These are phyloP conservation scores for Saimiri boliviensis DNA, from an alignment of 2,113 vertebrate species.

Conservation along the genomic window DNA sequence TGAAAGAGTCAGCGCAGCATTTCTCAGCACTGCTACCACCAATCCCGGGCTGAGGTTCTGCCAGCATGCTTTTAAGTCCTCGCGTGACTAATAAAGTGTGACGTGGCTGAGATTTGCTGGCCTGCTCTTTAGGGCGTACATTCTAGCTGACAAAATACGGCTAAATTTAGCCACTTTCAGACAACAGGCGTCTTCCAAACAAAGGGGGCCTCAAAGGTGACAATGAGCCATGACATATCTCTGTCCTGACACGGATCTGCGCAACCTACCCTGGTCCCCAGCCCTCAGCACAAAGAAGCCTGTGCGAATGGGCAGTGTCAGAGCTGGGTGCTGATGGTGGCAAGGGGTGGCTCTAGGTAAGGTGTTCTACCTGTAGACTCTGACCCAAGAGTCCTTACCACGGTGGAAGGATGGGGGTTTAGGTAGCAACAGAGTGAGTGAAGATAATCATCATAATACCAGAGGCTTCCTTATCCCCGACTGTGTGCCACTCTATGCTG, in stretches of 20 bases:
- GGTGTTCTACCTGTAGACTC: not conserved
- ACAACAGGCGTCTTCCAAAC: slow-evolving; percentile 84
- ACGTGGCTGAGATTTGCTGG: slow-evolving; percentile 86
- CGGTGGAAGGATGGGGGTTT: not conserved
- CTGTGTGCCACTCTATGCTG: not conserved
- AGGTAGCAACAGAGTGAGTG: not conserved
- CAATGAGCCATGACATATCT: slow-evolving; percentile 80
- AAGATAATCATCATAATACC: not conserved
- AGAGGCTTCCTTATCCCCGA: accelerated
- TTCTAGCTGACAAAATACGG: slow-evolving; percentile 85
- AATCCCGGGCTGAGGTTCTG: slow-evolving; percentile 78
- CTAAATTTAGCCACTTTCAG: slow-evolving; percentile 88
- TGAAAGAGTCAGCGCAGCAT: slow-evolving; percentile 79
- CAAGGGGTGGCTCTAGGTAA: not conserved
- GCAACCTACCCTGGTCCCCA: slow-evolving; percentile 40
- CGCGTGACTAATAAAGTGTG: slow-evolving; percentile 89
- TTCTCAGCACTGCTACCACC: slow-evolving; percentile 78
- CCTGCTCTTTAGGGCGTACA: slow-evolving; percentile 83
- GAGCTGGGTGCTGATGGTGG: not conserved
- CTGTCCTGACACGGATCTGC: slow-evolving; percentile 76
- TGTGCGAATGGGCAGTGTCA: accelerated
- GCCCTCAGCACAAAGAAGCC: not conserved
- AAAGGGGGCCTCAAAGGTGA: slow-evolving; percentile 82
- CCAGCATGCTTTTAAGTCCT: slow-evolving; percentile 83
- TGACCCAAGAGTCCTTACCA: not conserved